Conservation (phyloP, 1,140 invertebrate genomes). For the Micrasema minimum region DNA sequence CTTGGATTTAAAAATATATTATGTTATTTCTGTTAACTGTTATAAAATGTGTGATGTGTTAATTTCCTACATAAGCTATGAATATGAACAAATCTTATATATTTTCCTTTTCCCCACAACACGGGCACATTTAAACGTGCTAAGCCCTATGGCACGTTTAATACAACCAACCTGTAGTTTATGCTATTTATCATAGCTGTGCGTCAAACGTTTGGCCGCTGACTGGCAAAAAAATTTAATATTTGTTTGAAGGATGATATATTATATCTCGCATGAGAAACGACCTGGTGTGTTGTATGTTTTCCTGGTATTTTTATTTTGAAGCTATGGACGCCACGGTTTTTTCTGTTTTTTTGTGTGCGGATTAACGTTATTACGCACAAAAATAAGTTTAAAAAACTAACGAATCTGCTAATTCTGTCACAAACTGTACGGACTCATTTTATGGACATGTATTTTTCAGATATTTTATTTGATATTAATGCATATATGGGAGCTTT, state of each 20-base stretch:
- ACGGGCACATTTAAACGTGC: no score
- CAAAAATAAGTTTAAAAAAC: slow-evolving; percentile 9
- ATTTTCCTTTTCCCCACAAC: no score
- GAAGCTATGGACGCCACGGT: slow-evolving; percentile 8
- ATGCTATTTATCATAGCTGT: slow-evolving; percentile 17
- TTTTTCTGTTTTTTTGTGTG: slow-evolving; percentile 17
- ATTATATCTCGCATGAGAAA: slow-evolving; percentile 12
- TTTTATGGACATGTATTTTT: no score
- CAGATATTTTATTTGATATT: no score
- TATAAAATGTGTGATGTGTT: no score
- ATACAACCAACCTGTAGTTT: slow-evolving; percentile 7
- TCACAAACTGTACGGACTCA: no score
- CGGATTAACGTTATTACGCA: neutral
- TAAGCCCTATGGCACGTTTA: neutral
- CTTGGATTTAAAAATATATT: no score
- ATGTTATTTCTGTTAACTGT: no score
- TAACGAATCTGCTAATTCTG: no score
- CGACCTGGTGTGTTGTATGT: neutral
- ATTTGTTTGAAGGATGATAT: slow-evolving; percentile 28
- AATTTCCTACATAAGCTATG: no score
- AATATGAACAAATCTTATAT: no score
- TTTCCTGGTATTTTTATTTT: neutral
- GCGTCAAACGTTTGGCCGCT: slow-evolving; percentile 26
- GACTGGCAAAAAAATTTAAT: slow-evolving; percentile 32
- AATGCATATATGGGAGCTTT: no score